phyloP scores from a whole-genome alignment of 2,888 invertebrate species.

The Andrena fulva region DNA sequence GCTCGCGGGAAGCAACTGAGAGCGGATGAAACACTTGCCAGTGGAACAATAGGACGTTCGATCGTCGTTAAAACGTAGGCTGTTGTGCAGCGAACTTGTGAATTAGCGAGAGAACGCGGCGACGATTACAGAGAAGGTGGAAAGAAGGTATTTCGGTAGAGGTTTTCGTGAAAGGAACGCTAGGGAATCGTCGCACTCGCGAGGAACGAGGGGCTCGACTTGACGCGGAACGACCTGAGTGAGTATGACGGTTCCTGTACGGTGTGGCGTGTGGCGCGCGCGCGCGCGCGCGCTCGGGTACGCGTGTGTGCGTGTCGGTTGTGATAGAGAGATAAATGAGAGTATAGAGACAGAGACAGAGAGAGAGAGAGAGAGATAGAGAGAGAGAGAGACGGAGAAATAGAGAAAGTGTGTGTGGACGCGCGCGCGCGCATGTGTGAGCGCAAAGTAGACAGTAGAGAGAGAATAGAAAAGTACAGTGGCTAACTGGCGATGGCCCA shows the following conservation, averaged over 20 bases:
- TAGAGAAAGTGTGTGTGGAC: not conserved
- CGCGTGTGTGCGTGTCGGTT: not conserved
- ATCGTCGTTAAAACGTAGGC: not conserved
- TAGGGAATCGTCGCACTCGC: constrained; percentile 4
- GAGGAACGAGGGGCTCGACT: not conserved
- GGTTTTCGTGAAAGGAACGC: constrained; percentile 25
- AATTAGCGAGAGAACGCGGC: not conserved
- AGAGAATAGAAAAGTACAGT: constrained; percentile 74
- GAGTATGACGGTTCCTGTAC: not conserved
- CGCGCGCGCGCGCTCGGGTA: not conserved
- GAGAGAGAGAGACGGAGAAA: not conserved
- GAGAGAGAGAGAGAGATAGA: not conserved
- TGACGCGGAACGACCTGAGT: constrained; percentile 35
- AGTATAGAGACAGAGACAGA: not conserved
- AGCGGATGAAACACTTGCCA: not conserved
- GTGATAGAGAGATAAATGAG: not conserved
- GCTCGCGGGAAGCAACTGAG: not conserved
- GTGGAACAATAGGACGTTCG: not conserved
- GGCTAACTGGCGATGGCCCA: constrained; percentile 76
- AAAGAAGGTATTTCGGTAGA: not conserved
- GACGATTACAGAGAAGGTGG: not conserved
- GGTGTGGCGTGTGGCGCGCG: not conserved
- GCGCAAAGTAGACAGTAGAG: constrained; percentile 53
- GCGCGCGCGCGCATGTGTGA: not conserved
- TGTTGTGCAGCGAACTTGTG: not conserved